Base-by-base conservation (phyloP, 2,113 vertebrate genomes). In the Amblyopsis rosae region DNA sequence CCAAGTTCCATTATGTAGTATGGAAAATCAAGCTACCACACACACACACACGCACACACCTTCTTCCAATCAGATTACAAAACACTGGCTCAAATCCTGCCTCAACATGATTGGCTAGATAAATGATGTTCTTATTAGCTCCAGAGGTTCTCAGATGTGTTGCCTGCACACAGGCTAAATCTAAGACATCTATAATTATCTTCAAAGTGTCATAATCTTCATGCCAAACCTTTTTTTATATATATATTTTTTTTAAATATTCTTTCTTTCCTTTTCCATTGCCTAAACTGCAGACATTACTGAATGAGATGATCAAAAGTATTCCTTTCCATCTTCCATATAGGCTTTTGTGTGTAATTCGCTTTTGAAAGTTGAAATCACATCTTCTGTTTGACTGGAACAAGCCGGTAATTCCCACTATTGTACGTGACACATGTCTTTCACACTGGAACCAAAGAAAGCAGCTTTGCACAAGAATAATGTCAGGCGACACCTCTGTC, bases 321-420 rank as follows among this genome's bases (percentile, higher is more conserved):
- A 26, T 26, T 26, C 26, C 26, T 26, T 26, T 26, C 26, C 57
- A 64, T 71, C 76, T 77, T 71, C 72, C 26, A 26, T 59, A 26
- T 35, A 0, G 12, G 48, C 60, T 65, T 69, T 62, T 60, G 65
- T 84, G 85, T 77, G 63, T 59, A 81, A 67, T 84, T 63, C n/a
- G 35, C 35, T 71, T 70, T 82, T 76, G 12, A 53, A 47, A 57
- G 70, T 57, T 70, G 32, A 70, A 69, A 71, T 35, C 54, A 60
- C 72, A 54, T 87, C 64, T 70, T 58, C 56, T 64, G 47, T 47
- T 67, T 79, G 81, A 80, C 72, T 81, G 82, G 57, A 80, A 83
- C 72, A 67, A 69, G 35, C 17, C 55, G 56, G 11, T 83, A 65
- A 86, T 8, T 86, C 84, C 86, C 61, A 62, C 26, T 26, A 26